Evolutionary conservation across 2,113 vertebrate species (phyloP), one percentile per base, ranked within the genome.

Genomic region (Limanda limanda): DNA sequence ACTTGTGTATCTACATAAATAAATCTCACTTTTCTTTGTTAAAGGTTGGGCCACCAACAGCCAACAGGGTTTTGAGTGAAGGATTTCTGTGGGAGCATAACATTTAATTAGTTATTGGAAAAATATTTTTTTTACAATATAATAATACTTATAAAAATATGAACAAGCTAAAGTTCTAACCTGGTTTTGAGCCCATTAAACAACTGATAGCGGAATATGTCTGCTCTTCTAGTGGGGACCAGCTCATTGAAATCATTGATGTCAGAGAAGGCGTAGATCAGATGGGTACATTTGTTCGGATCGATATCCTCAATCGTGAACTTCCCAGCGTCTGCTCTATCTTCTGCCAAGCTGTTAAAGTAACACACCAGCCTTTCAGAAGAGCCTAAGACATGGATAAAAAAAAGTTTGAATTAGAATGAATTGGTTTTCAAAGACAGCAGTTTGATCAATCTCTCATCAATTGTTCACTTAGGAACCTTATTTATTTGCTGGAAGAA

Each of bases 321-420:
- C 1, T 51, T 86, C 0, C 94, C 94, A 23, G 71, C 1, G 0
- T 90, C 93, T 1, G 91, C 83, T 71, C 92, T 81, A 37, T 95
- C 92, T 69, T 95, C 94, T 63, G 93, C 93, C 94, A 92, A 94
- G 89, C 93, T 96, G 89, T 92, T 93, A 79, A 95, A 96, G 82
- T 96, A 96, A 52, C 95, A 96, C 35, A 87, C 90, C 71, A 97
- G 92, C 75, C 94, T 88, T 45, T 68, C 87, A 71, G 94, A 88
- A 68, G 90, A 83, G n/a, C 40, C 40, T 42, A 12, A 42, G 40
- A 42, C 40, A 42, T 42, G 12, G 12, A 42, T 42, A 11, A 42
- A 13, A 12, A 31, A 42, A 42, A 42, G 40, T 42, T 42, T 42
- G 40, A 42, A 42, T 42, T 13, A 42, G 40, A 42, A 13, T 42